Evolutionary conservation across 2,888 invertebrate species (phyloP).

Genomic region (Limnephilus marmoratus): DNA sequence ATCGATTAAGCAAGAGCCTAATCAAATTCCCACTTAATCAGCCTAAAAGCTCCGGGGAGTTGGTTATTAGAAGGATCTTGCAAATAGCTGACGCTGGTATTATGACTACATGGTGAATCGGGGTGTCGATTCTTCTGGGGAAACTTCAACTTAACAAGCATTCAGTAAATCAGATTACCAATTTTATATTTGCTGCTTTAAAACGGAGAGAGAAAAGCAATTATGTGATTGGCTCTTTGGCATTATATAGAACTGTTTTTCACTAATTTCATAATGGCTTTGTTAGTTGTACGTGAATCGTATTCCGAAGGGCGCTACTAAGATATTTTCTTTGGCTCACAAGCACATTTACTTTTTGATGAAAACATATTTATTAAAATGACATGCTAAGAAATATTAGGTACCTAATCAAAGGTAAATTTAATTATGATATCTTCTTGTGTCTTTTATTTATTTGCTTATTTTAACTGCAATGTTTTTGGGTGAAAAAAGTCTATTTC

Average conservation of each 20-base stretch:
- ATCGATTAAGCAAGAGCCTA: not conserved
- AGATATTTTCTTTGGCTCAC: not conserved
- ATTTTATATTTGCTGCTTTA: slow-evolving; percentile 38
- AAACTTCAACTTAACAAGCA: slow-evolving; percentile 4
- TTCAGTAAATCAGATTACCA: slow-evolving; percentile 39
- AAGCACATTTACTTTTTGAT: not conserved
- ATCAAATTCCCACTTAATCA: not conserved
- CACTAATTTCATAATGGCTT: not conserved
- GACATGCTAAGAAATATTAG: not conserved
- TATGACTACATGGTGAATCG: not conserved
- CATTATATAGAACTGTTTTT: slow-evolving; percentile 28
- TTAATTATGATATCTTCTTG: no score
- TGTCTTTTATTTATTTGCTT: no score
- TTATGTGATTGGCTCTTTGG: slow-evolving; percentile 53
- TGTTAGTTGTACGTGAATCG: not conserved
- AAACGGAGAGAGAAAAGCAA: slow-evolving; percentile 24
- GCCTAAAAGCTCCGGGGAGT: slow-evolving; percentile 7
- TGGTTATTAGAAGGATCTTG: not conserved
- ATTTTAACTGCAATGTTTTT: no score
- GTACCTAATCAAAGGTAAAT: not conserved
- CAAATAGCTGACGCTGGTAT: not conserved
- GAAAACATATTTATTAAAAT: not conserved
- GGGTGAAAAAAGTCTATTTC: no score
- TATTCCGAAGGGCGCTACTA: not conserved
- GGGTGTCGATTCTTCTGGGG: slow-evolving; percentile 10